A percentile compares a stretch with the other conserved stretches of the same genome.
Conservation (phyloP, 2,113 vertebrate genomes). For the human region GRCh38 chr3:94460001-94460500, state of each 20-base stretch:
- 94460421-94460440: not conserved
- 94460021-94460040: not conserved
- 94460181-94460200: not conserved
- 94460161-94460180: not conserved
- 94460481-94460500: not conserved
- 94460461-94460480: not conserved
- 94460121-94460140: not conserved
- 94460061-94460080: not conserved
- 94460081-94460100: not conserved
- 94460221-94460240: not conserved
- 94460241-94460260: not conserved
- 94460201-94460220: not conserved
- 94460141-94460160: not conserved
- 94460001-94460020: not conserved
- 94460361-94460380: not conserved
- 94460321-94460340: not conserved
- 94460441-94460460: not conserved
- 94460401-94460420: not conserved
- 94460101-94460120: not conserved
- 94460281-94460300: not conserved
- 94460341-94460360: not conserved
- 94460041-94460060: not conserved
- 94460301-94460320: not conserved
- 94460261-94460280: not conserved
- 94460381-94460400: not conserved